A percentile compares a stretch with the other conserved stretches of the same genome.
phyloP scores from a whole-genome alignment of 2,113 vertebrate species.

The Crotalus viridis region DNA sequence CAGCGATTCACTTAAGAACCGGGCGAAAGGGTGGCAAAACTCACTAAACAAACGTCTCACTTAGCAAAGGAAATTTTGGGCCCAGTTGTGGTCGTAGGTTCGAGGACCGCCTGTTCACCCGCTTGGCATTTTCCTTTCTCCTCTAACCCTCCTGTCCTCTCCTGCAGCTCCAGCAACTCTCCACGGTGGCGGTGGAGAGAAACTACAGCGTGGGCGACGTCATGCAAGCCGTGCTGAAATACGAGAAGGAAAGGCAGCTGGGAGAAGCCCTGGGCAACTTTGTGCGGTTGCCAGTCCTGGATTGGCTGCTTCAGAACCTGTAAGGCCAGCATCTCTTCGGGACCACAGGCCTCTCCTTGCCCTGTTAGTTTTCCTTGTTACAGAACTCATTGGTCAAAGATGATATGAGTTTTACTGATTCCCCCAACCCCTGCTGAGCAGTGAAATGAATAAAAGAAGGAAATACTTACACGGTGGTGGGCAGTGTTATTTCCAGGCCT shows the following conservation, averaged over 20 bases:
- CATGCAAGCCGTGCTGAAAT: slow-evolving; percentile 52
- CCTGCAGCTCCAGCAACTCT: slow-evolving; percentile 58
- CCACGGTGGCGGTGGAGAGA: slow-evolving; percentile 48
- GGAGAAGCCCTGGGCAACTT: slow-evolving; percentile 56
- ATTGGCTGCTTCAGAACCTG: slow-evolving; percentile 58
- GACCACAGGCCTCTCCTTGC: neutral
- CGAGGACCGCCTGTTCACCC: neutral
- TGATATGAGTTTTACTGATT: slow-evolving; percentile 15
- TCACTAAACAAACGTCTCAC: no score
- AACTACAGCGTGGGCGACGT: slow-evolving; percentile 52
- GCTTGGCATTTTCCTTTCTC: neutral
- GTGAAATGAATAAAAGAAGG: slow-evolving; percentile 10
- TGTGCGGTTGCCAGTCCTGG: slow-evolving; percentile 55
- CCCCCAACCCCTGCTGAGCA: slow-evolving; percentile 2
- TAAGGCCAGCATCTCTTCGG: slow-evolving; percentile 1
- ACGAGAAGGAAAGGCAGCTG: slow-evolving; percentile 59
- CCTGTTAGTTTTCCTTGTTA: neutral
- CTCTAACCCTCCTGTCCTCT: neutral
- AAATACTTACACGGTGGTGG: neutral
- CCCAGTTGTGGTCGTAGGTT: neutral
- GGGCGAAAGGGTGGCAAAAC: no score
- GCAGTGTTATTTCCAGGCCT: slow-evolving; percentile 3
- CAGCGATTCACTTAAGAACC: no score
- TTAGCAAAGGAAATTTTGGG: neutral
- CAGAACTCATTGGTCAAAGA: slow-evolving; percentile 3